Base-by-base conservation (phyloP, 2,797 vertebrate species). In the Tamandua tetradactyla region DNA sequence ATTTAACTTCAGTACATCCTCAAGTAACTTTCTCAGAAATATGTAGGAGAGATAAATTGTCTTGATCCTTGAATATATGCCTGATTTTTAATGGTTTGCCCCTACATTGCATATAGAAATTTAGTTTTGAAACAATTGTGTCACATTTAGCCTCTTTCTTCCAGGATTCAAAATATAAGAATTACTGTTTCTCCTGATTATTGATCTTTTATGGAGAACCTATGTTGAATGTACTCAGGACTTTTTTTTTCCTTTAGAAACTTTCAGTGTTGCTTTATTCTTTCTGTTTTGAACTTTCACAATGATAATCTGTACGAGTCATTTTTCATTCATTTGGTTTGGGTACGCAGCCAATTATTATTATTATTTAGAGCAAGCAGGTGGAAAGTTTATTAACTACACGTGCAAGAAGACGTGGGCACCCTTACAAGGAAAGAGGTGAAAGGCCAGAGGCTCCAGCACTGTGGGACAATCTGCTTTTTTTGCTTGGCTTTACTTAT, bases 51-150 rank as follows among this genome's bases (percentile, higher is more conserved):
- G 7, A 18, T 84, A 85, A 40, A 37, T 64, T 89, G 94, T 62
- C 25, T 75, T 25, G 35, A 8, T 62, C 30, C 6, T 83, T 78
- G 14, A 79, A 25, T 89, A 6, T 5, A 62, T 2, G 55, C 76
- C 32, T 81, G 27, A 49, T 32, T 79, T 59, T 64, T 71, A 44
- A 25, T 37, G 61, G 37, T 49, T 84, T 32, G 1, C 5, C 22
- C 22, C 30, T 79, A 91, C 4, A 14, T 49, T 78, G 30, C 13
- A 49, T 37, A 37, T 44, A 72, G 35, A 52, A 90, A 71, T 94
- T 95, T 92, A 55, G 22, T 79, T 88, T 79, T n/a, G 52, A 93
- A 82, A 68, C 87, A 44, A 12, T 81, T 87, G 68, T 44, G 13
- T 18, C 12, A 49, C 59, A 80, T 59, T 74, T 78, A 93, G 18